Percentiles rank a stretch among this genome's conserved stretches.
phyloP scores from a whole-genome alignment of 1,140 invertebrate species.

The Aphaenogaster ashmeadi region DNA sequence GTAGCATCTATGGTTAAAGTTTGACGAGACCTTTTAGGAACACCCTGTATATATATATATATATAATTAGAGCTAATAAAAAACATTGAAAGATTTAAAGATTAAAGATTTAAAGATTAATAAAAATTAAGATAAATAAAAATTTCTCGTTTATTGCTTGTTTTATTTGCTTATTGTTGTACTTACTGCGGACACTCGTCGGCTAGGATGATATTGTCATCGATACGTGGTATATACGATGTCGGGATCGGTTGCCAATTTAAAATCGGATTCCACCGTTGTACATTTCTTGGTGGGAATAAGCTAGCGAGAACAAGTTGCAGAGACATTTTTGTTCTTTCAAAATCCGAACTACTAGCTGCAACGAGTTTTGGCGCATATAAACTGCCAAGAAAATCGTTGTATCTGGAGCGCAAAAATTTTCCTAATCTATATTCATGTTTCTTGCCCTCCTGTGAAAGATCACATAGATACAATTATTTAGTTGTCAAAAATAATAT shows the following conservation, averaged over 20 bases:
- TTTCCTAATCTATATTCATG: slow-evolving; percentile 84
- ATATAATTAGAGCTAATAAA: background rate
- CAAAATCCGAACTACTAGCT: slow-evolving; percentile 86
- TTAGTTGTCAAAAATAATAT: background rate
- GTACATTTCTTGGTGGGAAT: slow-evolving; percentile 85
- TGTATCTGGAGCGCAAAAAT: slow-evolving; percentile 84
- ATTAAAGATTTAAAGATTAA: background rate
- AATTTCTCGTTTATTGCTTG: background rate
- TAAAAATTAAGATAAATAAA: no score
- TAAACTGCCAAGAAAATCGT: slow-evolving; percentile 81
- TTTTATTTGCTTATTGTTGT: slow-evolving; percentile 19
- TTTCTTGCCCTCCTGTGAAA: slow-evolving; percentile 85
- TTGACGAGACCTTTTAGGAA: no score
- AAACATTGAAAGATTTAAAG: background rate
- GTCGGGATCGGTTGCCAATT: slow-evolving; percentile 89
- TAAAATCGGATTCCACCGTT: slow-evolving; percentile 86
- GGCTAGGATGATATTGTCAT: slow-evolving; percentile 82
- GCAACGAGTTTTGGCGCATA: slow-evolving; percentile 84
- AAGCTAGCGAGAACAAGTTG: slow-evolving; percentile 87
- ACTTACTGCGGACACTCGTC: slow-evolving; percentile 82
- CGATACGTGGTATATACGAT: slow-evolving; percentile 81
- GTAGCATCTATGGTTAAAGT: no score
- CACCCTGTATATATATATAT: no score
- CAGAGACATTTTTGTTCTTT: slow-evolving; percentile 88
- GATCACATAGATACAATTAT: background rate